phyloP scores from a whole-genome alignment of 2,113 vertebrate genomes.

The Okapia johnstoni region DNA sequence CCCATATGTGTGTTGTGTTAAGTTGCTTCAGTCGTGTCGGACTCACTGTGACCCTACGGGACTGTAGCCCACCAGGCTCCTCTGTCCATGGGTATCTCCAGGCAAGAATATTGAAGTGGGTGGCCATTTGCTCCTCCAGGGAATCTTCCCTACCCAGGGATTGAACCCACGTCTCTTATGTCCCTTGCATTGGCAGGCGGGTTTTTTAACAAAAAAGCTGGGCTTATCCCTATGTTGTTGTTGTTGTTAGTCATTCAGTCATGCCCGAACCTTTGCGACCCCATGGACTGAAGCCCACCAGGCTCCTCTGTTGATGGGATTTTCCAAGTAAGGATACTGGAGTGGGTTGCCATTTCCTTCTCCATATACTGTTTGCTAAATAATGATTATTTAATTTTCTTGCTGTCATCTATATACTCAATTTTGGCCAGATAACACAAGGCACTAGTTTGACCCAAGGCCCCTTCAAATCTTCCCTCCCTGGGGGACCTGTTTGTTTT shows the following conservation, averaged over 20 bases:
- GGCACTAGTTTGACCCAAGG: neutral
- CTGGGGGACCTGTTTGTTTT: neutral
- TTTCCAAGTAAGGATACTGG: neutral
- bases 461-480: neutral
- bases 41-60: neutral
- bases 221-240: neutral
- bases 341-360: neutral
- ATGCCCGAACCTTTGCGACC: neutral
- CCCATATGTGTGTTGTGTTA: neutral
- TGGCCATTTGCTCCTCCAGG: neutral
- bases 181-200: neutral
- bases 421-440: neutral
- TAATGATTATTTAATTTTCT: neutral
- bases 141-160: neutral
- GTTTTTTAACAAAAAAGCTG: neutral
- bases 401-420: neutral
- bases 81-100: neutral
- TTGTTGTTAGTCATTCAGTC: neutral
- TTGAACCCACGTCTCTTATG: neutral
- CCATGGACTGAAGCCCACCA: neutral
- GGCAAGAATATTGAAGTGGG: neutral
- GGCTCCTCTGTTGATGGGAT: neutral
- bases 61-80: neutral
- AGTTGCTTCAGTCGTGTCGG: neutral
- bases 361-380: neutral